These are phyloP conservation scores for Oreochromis niloticus DNA, from an alignment of 2,113 vertebrate genomes.

Conservation along the genomic window DNA sequence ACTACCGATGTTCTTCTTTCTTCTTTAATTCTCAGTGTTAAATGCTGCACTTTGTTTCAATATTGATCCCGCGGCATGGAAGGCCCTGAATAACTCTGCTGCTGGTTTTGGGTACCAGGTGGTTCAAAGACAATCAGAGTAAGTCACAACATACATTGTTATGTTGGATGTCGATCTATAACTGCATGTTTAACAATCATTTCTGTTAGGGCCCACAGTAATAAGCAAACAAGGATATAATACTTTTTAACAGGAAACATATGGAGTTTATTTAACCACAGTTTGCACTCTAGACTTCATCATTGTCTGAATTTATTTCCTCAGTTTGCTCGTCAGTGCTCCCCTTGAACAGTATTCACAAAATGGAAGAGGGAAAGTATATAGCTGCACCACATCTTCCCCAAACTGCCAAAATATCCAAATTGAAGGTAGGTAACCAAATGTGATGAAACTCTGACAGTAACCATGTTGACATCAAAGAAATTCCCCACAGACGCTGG, in stretches of 20 bases:
- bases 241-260: not conserved
- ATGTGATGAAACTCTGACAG: not conserved
- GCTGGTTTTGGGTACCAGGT: conserved; percentile 69
- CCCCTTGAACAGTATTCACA: not conserved
- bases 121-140: conserved; percentile 44
- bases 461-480: not conserved
- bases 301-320: not conserved
- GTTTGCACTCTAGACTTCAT: not conserved
- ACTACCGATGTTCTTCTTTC: accelerated
- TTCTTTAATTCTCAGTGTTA: conserved; percentile 20
- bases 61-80: conserved; percentile 34
- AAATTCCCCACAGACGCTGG: not conserved
- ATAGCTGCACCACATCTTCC: not conserved
- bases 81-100: not conserved
- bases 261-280: not conserved
- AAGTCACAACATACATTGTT: not conserved
- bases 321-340: not conserved
- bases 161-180: not conserved
- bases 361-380: conserved; percentile 14
- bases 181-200: not conserved
- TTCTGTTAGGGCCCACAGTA: not conserved
- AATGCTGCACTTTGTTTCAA: not conserved
- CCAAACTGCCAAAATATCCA: not conserved
- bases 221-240: not conserved
- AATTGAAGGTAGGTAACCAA: not conserved